phyloP scores from a whole-genome alignment of 2,888 invertebrate genomes.

The Morinoia aosen region DNA sequence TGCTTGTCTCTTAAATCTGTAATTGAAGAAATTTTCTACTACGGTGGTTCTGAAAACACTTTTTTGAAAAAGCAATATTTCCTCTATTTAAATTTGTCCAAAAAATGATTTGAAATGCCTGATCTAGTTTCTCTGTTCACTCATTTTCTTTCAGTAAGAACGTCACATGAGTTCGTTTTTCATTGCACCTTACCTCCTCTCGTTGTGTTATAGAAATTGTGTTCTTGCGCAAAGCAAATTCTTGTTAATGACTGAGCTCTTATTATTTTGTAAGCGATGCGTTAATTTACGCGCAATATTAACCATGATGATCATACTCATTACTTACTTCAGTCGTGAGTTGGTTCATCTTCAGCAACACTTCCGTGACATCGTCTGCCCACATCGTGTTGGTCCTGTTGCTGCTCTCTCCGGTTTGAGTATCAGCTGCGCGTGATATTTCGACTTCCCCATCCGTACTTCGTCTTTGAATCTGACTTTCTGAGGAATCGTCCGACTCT shows the following conservation, averaged over 20 bases:
- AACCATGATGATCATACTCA: neutral
- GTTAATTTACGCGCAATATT: neutral
- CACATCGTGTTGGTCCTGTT: neutral
- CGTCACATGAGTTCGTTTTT: neutral
- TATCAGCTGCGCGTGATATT: neutral
- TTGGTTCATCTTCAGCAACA: neutral
- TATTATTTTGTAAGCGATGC: neutral
- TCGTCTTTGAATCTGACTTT: neutral
- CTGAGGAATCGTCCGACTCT: neutral
- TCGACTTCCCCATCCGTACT: neutral
- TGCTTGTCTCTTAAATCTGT: too few species aligned
- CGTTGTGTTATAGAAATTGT: too few species aligned
- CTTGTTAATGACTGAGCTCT: neutral
- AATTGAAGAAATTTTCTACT: too few species aligned
- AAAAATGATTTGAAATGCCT: too few species aligned
- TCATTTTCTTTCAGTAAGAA: neutral
- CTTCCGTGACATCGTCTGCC: neutral
- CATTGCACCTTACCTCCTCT: neutral
- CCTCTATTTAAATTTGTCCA: too few species aligned
- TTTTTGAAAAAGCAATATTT: too few species aligned
- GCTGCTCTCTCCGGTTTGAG: neutral
- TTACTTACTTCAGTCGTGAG: neutral
- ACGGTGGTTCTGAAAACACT: too few species aligned
- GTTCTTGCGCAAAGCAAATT: neutral
- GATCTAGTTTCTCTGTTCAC: too few species aligned